phyloP scores from a whole-genome alignment of 2,113 vertebrate genomes.

The Phasianus colchicus region DNA sequence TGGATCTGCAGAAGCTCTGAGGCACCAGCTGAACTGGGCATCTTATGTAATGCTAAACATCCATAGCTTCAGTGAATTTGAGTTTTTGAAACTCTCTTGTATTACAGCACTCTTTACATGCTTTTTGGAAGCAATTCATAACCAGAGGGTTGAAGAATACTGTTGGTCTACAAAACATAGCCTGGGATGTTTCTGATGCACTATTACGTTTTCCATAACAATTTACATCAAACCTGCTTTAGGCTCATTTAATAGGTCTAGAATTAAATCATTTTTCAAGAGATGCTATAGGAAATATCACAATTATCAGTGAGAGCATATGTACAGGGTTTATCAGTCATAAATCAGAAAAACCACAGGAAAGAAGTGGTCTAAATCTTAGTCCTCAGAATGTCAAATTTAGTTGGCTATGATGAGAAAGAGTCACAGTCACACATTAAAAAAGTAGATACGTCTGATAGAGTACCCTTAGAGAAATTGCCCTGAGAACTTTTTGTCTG shows the following conservation, averaged over 20 bases:
- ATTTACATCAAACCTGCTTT: conserved; percentile 32
- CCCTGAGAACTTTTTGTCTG: conserved; percentile 1
- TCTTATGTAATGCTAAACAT: neutral
- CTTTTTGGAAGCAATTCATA: neutral
- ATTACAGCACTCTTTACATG: neutral
- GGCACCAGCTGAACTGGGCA: neutral
- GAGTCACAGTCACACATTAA: neutral
- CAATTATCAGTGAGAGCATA: conserved; percentile 22
- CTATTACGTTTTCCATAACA: neutral
- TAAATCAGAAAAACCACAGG: conserved; percentile 23
- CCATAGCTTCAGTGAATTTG: neutral
- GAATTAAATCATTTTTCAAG: conserved; percentile 28
- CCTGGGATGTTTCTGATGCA: neutral
- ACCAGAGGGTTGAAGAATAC: neutral
- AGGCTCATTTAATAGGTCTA: neutral
- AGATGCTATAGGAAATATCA: conserved; percentile 37
- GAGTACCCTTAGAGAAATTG: conserved; percentile 13
- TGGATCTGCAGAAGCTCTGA: neutral
- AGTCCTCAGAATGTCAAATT: conserved; percentile 40
- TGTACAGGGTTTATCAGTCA: conserved; percentile 32
- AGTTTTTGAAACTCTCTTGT: neutral
- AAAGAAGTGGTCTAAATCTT: conserved; percentile 37
- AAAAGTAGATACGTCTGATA: neutral
- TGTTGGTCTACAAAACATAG: neutral
- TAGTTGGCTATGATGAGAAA: neutral